A percentile compares a stretch with the other conserved stretches of the same genome.
Conservation (phyloP, 2,113 vertebrate genomes). For the Euleptes europaea region DNA sequence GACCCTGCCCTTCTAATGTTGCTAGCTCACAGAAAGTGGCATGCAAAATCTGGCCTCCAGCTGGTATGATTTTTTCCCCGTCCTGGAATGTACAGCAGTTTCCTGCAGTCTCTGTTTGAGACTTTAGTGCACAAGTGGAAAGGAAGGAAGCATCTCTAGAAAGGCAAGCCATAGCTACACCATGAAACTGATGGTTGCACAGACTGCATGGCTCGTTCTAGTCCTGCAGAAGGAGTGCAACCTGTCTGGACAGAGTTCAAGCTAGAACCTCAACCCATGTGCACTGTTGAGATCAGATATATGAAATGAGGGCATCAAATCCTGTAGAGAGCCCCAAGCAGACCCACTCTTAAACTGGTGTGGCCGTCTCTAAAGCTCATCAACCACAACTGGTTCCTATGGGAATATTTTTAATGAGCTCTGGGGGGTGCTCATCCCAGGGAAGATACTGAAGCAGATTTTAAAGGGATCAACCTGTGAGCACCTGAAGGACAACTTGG, state of each 20-base stretch:
- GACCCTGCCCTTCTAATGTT: not conserved
- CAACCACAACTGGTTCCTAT: no score
- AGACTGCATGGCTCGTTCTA: not conserved
- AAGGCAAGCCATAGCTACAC: not conserved
- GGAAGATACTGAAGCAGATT: no score
- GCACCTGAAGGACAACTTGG: no score
- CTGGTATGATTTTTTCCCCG: not conserved
- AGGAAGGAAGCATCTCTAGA: not conserved
- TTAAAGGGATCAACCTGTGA: no score
- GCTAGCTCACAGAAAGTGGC: not conserved
- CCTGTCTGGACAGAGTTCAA: not conserved
- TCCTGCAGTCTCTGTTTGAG: not conserved
- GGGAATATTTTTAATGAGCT: not conserved
- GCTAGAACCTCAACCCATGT: not conserved
- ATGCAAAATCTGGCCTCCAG: not conserved
- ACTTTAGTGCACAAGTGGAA: not conserved
- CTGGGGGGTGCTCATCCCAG: no score
- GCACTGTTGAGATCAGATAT: not conserved
- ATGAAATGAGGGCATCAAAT: not conserved
- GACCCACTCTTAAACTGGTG: not conserved
- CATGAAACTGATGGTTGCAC: not conserved
- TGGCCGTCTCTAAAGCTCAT: not conserved
- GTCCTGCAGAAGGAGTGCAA: not conserved
- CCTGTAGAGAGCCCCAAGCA: not conserved
- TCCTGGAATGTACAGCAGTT: not conserved